Evolutionary conservation across 2,797 vertebrate species (phyloP).

Genomic region (Xiphophorus birchmanni): DNA sequence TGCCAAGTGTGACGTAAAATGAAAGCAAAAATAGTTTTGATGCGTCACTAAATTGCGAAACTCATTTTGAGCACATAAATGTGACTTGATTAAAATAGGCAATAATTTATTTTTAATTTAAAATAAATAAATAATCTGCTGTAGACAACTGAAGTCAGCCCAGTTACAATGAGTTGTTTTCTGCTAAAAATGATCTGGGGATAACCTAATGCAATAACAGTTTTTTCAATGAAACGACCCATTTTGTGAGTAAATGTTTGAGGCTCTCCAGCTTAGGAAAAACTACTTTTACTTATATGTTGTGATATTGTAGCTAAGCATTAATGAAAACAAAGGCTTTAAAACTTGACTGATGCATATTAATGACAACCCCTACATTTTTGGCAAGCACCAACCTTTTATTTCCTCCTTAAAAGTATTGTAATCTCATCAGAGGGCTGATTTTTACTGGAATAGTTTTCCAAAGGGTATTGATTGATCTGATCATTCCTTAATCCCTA

Average conservation of each 20-base stretch:
- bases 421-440: slow-evolving; percentile 33
- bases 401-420: slow-evolving; percentile 50
- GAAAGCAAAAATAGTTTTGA: not conserved
- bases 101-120: not conserved
- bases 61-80: not conserved
- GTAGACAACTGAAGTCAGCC: not conserved
- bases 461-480: slow-evolving; percentile 7
- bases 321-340: slow-evolving; percentile 26
- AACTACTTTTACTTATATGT: slow-evolving; percentile 7
- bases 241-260: not conserved
- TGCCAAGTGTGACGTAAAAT: not conserved
- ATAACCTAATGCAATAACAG: not conserved
- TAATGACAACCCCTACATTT: slow-evolving; percentile 31
- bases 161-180: not conserved
- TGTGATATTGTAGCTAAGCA: slow-evolving; percentile 7
- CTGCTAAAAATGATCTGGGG: not conserved
- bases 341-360: slow-evolving; percentile 34
- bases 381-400: slow-evolving; percentile 32
- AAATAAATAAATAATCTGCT: not conserved
- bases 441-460: slow-evolving; percentile 31
- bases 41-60: not conserved
- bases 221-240: not conserved
- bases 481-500: slow-evolving; percentile 21
- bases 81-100: not conserved
- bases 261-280: not conserved